Base-by-base conservation (phyloP, 2,113 vertebrate genomes). In the Dascyllus trimaculatus region DNA sequence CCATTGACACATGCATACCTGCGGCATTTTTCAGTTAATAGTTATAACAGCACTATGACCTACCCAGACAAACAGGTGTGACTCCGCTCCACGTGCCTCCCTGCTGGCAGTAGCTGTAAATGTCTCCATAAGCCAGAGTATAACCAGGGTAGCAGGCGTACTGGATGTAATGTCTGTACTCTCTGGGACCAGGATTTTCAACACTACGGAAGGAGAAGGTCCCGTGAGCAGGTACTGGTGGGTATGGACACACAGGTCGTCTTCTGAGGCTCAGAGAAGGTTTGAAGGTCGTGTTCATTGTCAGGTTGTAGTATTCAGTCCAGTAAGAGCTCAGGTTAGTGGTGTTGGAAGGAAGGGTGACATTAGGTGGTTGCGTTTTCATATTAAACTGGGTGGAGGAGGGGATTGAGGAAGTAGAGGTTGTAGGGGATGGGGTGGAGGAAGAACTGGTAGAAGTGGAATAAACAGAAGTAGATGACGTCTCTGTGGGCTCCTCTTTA, bases 131-230 rank as follows among this genome's bases (percentile, higher is more conserved):
- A 64, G 89, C 89, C 75, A 95, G 75, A 0, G 89, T 92, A 35
- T 93, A 93, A 40, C 92, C 93, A 19, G 91, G 84, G 52, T 91
- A 92, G 82, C 94, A 95, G 45, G 87, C 86, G 3, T 94, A 95
- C 67, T 93, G 90, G 19, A 95, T 84, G 66, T 92, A 93, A 54
- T 93, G 87, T 25, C 63, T 91, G 81, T 91, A 89, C 26, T 92
- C 89, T 69, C 56, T 25, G 1, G 85, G 84, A 13, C 59, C 71
- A 4, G 90, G 88, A 57, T 91, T 88, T 54, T 69, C 81, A 5
- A 91, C 67, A 4, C 86, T 92, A 14, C 73, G 85, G 22, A 93
- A 94, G 74, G 90, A 90, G 73, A 94, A 91, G 2, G 92, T 94
- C 15, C 94, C 93, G 2, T 93, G 90, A 52, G 71, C 49, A 1